Percentiles rank a stretch among this genome's conserved stretches.
phyloP scores from a whole-genome alignment of 2,797 vertebrate species.

The Rhadinocentrus ornatus region DNA sequence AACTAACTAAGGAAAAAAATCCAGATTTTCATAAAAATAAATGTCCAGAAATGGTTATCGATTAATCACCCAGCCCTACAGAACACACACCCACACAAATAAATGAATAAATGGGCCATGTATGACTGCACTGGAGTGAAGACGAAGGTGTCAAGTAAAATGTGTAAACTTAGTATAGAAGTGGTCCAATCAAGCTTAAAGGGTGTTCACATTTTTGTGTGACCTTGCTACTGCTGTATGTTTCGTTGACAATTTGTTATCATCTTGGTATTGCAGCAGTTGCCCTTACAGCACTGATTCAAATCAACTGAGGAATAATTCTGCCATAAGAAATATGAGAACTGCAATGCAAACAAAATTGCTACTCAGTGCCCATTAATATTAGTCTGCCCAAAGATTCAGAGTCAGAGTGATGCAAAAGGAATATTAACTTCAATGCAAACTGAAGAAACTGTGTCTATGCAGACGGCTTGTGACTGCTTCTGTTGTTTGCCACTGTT shows the following conservation, averaged over 20 bases:
- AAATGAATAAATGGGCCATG: constrained; percentile 20
- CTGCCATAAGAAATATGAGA: constrained; percentile 37
- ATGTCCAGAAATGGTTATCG: no score
- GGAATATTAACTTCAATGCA: constrained; percentile 34
- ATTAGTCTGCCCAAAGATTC: constrained; percentile 32
- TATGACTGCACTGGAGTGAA: constrained; percentile 36
- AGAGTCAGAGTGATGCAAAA: constrained; percentile 44
- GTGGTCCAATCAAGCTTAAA: constrained; percentile 17
- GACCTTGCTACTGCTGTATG: background rate
- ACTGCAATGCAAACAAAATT: constrained; percentile 36
- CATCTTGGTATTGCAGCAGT: constrained; percentile 10
- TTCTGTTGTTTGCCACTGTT: no score
- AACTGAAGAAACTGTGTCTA: constrained; percentile 32
- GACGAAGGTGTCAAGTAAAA: constrained; percentile 29
- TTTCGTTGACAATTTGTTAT: background rate
- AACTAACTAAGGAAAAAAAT: no score
- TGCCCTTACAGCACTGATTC: constrained; percentile 20
- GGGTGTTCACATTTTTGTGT: constrained; percentile 21
- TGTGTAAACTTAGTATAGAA: constrained; percentile 6
- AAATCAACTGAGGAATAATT: constrained; percentile 27
- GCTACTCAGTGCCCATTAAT: constrained; percentile 23
- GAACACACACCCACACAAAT: background rate
- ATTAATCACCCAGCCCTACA: no score
- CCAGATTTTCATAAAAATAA: no score
- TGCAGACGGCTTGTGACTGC: constrained; percentile 21